Evolutionary conservation across 2,113 vertebrate species (phyloP).

Genomic region (Corythornis vintsioides): DNA sequence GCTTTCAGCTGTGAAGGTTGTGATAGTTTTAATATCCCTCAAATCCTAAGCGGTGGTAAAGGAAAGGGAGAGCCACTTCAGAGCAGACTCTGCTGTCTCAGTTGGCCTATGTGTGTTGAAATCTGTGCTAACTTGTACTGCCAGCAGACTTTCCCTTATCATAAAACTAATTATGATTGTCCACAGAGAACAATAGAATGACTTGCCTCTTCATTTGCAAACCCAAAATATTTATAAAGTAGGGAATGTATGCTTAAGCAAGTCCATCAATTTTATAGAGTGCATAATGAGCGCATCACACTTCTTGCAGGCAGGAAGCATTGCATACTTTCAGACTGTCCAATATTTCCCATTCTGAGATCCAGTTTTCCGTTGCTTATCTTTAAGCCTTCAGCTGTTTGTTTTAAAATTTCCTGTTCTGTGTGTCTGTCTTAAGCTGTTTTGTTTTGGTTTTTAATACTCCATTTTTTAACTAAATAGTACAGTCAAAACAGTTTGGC

Average conservation of each 20-base stretch:
- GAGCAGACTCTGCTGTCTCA: not conserved
- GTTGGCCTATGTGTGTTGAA: not conserved
- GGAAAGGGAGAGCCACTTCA: not conserved
- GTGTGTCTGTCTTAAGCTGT: not conserved
- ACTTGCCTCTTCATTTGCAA: not conserved
- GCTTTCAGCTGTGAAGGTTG: not conserved
- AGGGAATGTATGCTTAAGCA: not conserved
- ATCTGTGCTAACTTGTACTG: not conserved
- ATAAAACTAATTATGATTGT: not conserved
- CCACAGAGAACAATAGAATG: slow-evolving; percentile 5
- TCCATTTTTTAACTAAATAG: not conserved
- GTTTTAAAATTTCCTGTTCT: slow-evolving; percentile 35
- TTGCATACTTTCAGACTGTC: not conserved
- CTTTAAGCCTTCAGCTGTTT: slow-evolving; percentile 21
- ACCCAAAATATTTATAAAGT: slow-evolving; percentile 32
- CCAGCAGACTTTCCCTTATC: not conserved
- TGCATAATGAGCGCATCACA: not conserved
- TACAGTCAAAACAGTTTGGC: not conserved
- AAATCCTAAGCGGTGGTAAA: not conserved
- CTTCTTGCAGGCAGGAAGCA: not conserved
- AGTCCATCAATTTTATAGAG: not conserved
- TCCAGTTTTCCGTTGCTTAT: slow-evolving; percentile 22
- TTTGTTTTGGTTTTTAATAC: not conserved
- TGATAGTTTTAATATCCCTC: not conserved
- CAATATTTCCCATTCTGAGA: slow-evolving; percentile 15